Percentiles rank a stretch among this genome's conserved stretches.
Conservation (phyloP, 2,888 invertebrate genomes). For the Ichneumoninae sp. region DNA sequence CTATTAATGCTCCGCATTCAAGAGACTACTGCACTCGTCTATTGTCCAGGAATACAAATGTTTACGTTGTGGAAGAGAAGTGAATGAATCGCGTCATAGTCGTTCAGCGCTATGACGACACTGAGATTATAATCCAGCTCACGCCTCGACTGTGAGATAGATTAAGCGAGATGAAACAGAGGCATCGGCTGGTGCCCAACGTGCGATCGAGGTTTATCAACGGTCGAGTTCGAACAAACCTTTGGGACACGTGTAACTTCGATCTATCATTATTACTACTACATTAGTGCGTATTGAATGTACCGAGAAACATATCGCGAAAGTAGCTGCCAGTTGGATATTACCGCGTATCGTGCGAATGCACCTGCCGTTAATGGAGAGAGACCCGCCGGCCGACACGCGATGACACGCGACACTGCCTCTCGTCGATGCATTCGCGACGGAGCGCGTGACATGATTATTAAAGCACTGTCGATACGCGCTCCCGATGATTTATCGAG, state of each 20-base stretch:
- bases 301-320: neutral
- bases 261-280: neutral
- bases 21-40: neutral
- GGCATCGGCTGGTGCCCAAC: constrained; percentile 7
- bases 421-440: constrained; percentile 32
- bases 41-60: constrained; percentile 53
- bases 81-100: constrained; percentile 54
- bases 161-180: constrained; percentile 52
- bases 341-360: constrained; percentile 25
- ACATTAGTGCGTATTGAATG: neutral
- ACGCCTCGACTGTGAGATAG: constrained; percentile 16
- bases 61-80: constrained; percentile 45
- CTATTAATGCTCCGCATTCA: constrained; percentile 25
- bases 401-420: constrained; percentile 19
- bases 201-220: constrained; percentile 31
- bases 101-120: constrained; percentile 46
- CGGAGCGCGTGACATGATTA: constrained; percentile 27
- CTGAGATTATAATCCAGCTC: constrained; percentile 52
- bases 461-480: constrained; percentile 22
- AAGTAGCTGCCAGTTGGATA: constrained; percentile 15
- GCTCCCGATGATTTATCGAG: neutral
- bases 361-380: constrained; percentile 30
- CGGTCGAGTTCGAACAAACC: neutral
- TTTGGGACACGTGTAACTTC: neutral
- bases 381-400: neutral